Percentiles rank a stretch among this genome's conserved stretches.
phyloP scores from a whole-genome alignment of 2,797 vertebrate genomes.

The Coregonus suidteri region DNA sequence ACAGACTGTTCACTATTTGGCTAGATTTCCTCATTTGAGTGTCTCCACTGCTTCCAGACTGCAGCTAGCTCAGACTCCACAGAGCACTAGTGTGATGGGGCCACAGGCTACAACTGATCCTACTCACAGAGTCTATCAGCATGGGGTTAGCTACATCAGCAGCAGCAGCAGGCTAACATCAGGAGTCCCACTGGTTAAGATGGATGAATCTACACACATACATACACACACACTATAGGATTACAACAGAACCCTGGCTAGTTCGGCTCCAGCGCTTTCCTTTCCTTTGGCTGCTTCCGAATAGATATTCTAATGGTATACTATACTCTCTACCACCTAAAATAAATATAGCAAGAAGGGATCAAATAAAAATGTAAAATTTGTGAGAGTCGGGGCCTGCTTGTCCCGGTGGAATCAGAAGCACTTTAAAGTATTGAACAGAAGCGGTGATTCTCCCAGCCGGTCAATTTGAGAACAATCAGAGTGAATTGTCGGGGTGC shows the following conservation, averaged over 20 bases:
- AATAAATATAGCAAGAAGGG: constrained; percentile 27
- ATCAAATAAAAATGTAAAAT: constrained; percentile 49
- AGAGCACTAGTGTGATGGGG: background rate
- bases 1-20: background rate
- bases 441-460: constrained; percentile 66
- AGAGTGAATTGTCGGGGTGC: constrained; percentile 53
- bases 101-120: background rate
- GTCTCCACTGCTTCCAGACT: background rate
- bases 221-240: background rate
- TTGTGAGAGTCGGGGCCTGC: constrained; percentile 39
- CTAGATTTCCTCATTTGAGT: background rate
- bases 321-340: constrained; percentile 30
- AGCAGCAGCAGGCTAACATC: background rate
- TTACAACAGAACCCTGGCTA: background rate
- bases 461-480: constrained; percentile 75
- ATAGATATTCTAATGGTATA: constrained; percentile 42
- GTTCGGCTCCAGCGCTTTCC: constrained; percentile 21
- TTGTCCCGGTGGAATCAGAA: constrained; percentile 62
- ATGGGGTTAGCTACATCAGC: constrained; percentile 4
- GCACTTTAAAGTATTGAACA: constrained; percentile 66
- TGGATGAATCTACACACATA: too few species aligned
- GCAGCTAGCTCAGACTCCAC: background rate
- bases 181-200: background rate
- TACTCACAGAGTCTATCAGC: background rate
- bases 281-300: constrained; percentile 43